Base-by-base conservation (phyloP, 1,140 invertebrate species). In the Caenorhabditis remanei region DNA sequence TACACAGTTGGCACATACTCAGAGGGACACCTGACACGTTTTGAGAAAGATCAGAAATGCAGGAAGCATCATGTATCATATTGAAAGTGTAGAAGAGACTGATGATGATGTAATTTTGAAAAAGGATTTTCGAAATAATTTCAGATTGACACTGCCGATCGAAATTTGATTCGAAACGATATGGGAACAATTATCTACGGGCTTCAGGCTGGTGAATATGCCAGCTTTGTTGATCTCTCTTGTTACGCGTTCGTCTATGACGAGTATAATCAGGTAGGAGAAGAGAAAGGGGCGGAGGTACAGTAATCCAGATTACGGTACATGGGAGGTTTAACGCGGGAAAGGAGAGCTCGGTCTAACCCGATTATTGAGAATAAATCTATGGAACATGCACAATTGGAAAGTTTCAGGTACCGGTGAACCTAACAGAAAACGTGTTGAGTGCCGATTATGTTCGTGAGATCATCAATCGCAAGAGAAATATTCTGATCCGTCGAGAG, bases 381-480 rank as follows among this genome's bases (percentile, higher is more conserved):
- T 0, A 48, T 71, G 3, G 19, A 19, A 46, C 41, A 46, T 0
- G 21, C 8, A 32, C 43, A 14, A 46, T n/a, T 4, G 21, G 21
- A n/a, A 7, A n/a, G 1, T 50, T 79, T 13, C 46, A 79, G 71
- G 71, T 79, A 79, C 71, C 71, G 71, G 71, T 79, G 46, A 79
- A 50, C 46, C 71, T 79, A 79, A 79, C 71, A 9, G 71, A 79
- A 79, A 79, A 79, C 71, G 71, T 79, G 71, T 79, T 79, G n/a
- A 79, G 71, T 53, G 40, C 83, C 53, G 86, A 87, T 19, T 87
- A 87, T 50, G 82, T 87, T 24, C 71, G 86, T 16, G 75, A 83
- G 24, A 71, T 87, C 7, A 63, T 87, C 43, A 41, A 63, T 19
- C 21, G 82, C 9, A 79, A 79, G 21, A 71, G 43, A 32, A n/a